Evolutionary conservation across 2,888 invertebrate species (phyloP).

Genomic region (Ennomos fuscantarius): DNA sequence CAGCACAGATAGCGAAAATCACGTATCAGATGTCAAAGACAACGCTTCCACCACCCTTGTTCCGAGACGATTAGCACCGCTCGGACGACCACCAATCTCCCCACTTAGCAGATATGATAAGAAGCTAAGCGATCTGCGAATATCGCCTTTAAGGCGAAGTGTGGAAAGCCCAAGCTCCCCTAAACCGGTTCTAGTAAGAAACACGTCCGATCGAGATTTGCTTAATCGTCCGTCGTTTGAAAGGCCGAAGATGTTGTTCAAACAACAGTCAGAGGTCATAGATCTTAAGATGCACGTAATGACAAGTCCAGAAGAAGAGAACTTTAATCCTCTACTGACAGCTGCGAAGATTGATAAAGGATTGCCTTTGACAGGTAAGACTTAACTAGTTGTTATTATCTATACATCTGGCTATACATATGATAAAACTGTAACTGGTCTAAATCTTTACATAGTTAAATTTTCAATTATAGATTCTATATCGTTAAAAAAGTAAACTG

Average conservation of each 20-base stretch:
- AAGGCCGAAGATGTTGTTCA: slow-evolving; percentile 72
- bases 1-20: slow-evolving; percentile 76
- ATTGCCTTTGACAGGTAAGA: slow-evolving; percentile 78
- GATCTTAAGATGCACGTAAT: slow-evolving; percentile 77
- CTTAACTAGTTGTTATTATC: no score
- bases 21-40: slow-evolving; percentile 68
- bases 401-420: no score
- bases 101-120: slow-evolving; percentile 70
- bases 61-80: slow-evolving; percentile 60
- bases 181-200: slow-evolving; percentile 63
- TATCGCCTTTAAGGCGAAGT: slow-evolving; percentile 72
- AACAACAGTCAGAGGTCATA: slow-evolving; percentile 78
- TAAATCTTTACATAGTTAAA: no score
- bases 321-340: slow-evolving; percentile 63
- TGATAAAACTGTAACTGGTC: no score
- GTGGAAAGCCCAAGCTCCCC: slow-evolving; percentile 62
- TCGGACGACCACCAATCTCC: slow-evolving; percentile 71
- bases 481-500: no score
- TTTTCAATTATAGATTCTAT: no score
- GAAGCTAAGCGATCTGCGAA: slow-evolving; percentile 68
- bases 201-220: slow-evolving; percentile 66
- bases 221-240: slow-evolving; percentile 62
- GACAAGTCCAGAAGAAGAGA: slow-evolving; percentile 70
- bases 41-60: slow-evolving; percentile 44
- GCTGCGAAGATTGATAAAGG: slow-evolving; percentile 71